phyloP scores from a whole-genome alignment of 2,797 vertebrate species.

The Sylvia borin region DNA sequence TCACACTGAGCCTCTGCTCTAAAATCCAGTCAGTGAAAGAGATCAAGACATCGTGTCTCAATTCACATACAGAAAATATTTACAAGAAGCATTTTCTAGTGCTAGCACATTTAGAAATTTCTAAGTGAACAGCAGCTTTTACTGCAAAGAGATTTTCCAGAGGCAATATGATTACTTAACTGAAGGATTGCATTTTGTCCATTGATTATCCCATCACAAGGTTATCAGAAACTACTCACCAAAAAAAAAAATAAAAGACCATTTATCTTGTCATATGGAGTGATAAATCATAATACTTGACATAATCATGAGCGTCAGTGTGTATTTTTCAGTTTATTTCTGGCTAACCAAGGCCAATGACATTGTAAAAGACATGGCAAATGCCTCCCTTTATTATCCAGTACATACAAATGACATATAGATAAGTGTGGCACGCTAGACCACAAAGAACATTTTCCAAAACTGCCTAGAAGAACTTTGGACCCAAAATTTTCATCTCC shows the following conservation, averaged over 20 bases:
- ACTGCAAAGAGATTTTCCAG: neutral
- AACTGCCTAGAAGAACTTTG: neutral
- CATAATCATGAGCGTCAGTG: neutral
- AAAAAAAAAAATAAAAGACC: neutral
- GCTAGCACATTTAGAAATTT: neutral
- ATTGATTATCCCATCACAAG: neutral
- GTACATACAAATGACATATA: neutral
- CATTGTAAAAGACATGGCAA: neutral
- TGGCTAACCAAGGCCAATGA: neutral
- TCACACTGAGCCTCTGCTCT: neutral
- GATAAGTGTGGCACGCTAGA: neutral
- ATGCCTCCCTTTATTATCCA: neutral
- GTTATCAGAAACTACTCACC: neutral
- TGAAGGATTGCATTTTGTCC: neutral
- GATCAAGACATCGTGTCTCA: neutral
- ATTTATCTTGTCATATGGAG: neutral
- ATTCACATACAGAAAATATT: neutral
- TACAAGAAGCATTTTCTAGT: neutral
- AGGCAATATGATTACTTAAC: neutral
- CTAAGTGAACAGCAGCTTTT: neutral
- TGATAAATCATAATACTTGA: neutral
- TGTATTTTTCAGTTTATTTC: neutral
- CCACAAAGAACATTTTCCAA: neutral
- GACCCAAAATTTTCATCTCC: neutral
- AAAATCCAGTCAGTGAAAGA: neutral